Evolutionary conservation across 2,113 vertebrate genomes (phyloP), one percentile per base, ranked within the genome.

Genomic region (Prionailurus viverrinus): DNA sequence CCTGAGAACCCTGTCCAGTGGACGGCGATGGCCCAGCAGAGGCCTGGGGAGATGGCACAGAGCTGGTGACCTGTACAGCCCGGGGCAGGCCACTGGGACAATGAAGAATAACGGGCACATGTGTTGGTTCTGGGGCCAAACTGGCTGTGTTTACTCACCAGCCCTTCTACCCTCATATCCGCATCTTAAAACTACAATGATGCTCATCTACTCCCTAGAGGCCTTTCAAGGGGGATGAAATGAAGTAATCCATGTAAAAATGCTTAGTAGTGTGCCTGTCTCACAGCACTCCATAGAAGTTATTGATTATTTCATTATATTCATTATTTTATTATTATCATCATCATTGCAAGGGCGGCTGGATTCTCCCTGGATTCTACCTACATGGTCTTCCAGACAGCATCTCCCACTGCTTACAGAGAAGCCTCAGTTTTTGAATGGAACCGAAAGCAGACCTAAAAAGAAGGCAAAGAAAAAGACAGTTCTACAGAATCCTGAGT

Each of bases 281-380:
- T 80, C 79, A 4, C 6, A 61, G 51, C 3, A 48, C 27, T 83
- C 88, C 84, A 92, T 71, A 90, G 92, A 97, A 65, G 33, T 76
- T 95, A 96, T 74, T 71, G 96, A 96, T 93, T 71, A 82, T 76
- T 78, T 94, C 71, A 95, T 81, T 89, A 79, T 86, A 89, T 92
- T 91, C 36, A 93, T 96, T 88, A 93, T 95, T 94, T 90, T 71
- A 76, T 95, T 69, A 65, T 79, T 1, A 82, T 74, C n/a, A 10
- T 15, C 65, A 6, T 9, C 36, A 1, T 1, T 45, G 31, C 55
- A 63, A 85, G 69, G 73, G 69, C 0, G 13, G 71, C 51, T 61
- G 79, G 55, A 39, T 80, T 39, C 51, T 85, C 69, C 78, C 63
- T 31, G 25, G 41, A 9, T 45, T 45, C 19, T 15, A 31, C 63